These are phyloP conservation scores for Phengaris alcon DNA, from an alignment of 2,888 invertebrate genomes.

Conservation along the genomic window DNA sequence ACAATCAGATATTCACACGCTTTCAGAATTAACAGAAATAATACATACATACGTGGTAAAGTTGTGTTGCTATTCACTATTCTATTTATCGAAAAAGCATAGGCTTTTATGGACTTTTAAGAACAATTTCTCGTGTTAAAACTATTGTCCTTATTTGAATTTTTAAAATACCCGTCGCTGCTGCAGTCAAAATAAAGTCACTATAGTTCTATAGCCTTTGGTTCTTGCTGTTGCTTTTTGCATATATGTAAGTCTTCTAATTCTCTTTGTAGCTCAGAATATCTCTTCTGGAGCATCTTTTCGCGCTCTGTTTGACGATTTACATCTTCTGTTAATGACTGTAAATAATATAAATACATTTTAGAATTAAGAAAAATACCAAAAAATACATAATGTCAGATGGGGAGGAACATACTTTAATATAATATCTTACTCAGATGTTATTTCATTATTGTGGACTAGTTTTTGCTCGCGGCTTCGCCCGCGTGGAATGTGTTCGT, in stretches of 20 bases:
- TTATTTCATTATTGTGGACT: too few species aligned
- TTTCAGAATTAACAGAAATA: too few species aligned
- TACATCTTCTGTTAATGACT: conserved; percentile 95
- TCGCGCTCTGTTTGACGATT: conserved; percentile 95
- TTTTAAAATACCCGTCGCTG: neutral
- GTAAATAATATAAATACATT: conserved; percentile 41
- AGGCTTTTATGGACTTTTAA: too few species aligned
- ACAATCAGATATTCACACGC: too few species aligned
- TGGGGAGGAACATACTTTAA: neutral
- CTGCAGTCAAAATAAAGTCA: neutral
- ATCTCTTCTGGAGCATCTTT: conserved; percentile 90
- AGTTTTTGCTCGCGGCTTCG: too few species aligned
- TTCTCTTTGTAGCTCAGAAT: conserved; percentile 85
- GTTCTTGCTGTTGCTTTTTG: conserved; percentile 40
- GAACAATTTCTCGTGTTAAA: too few species aligned
- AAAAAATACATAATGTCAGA: neutral
- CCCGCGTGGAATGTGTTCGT: too few species aligned
- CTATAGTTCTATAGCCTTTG: conserved; percentile 31
- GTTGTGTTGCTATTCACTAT: too few species aligned
- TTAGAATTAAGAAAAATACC: neutral
- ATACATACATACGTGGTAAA: too few species aligned
- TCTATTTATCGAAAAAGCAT: too few species aligned
- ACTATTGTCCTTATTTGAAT: neutral
- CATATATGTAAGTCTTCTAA: conserved; percentile 70
- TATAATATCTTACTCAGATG: too few species aligned